Conservation (phyloP, 2,888 invertebrate species). For the Amphipoea lucens region DNA sequence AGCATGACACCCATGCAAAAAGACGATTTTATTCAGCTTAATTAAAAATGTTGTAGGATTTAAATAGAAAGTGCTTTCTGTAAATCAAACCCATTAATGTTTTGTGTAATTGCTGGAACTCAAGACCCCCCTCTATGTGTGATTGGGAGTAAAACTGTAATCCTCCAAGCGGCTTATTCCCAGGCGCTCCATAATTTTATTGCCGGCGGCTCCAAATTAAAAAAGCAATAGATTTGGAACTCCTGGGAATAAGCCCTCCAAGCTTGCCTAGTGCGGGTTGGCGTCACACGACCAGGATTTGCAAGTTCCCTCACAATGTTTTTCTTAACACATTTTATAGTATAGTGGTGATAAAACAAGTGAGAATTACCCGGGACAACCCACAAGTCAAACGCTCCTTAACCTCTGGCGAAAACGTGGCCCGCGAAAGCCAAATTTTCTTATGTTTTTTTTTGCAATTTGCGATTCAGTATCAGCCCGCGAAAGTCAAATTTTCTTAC, state of each 20-base stretch:
- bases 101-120: background rate
- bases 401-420: background rate
- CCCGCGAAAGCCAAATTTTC: too few relatives aligned
- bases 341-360: background rate
- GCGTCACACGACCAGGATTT: background rate
- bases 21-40: background rate
- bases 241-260: too few relatives aligned
- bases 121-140: background rate
- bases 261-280: background rate
- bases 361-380: background rate
- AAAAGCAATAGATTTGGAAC: too few relatives aligned
- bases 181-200: too few relatives aligned
- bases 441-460: too few relatives aligned
- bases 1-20: background rate
- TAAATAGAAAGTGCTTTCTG: background rate
- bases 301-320: too few relatives aligned
- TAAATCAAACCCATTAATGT: background rate
- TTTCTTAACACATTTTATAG: background rate
- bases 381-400: background rate
- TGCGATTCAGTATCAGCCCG: too few relatives aligned
- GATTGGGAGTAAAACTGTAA: too few relatives aligned
- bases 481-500: too few relatives aligned
- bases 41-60: background rate
- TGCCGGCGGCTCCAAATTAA: too few relatives aligned
- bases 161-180: too few relatives aligned